phyloP scores from a whole-genome alignment of 1,140 invertebrate species.

The Eumaeus atala region DNA sequence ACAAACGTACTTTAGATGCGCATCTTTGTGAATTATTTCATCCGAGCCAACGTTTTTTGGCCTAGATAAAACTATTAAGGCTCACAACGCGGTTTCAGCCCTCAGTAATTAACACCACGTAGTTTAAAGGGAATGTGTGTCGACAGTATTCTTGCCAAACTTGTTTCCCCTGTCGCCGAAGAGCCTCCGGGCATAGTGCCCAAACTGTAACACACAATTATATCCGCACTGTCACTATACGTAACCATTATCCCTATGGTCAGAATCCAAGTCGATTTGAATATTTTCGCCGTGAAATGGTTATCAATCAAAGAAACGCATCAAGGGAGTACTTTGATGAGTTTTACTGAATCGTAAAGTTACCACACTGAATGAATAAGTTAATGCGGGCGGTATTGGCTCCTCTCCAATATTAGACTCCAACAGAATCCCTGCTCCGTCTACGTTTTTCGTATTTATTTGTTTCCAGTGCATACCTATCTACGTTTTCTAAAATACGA shows the following conservation, averaged over 20 bases:
- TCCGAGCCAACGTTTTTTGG: slow-evolving; percentile 29
- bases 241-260: not conserved
- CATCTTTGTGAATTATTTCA: slow-evolving; percentile 30
- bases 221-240: not conserved
- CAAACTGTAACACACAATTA: slow-evolving; percentile 10
- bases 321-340: slow-evolving; percentile 37
- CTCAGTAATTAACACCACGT: slow-evolving; percentile 44
- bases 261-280: slow-evolving; percentile 1
- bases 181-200: slow-evolving; percentile 33
- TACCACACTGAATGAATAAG: slow-evolving; percentile 33
- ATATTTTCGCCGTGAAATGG: slow-evolving; percentile 1
- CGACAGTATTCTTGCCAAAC: slow-evolving; percentile 26
- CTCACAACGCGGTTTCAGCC: slow-evolving; percentile 26
- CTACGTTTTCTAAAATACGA: not conserved
- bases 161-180: slow-evolving; percentile 25
- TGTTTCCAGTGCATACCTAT: not conserved
- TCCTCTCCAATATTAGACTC: slow-evolving; percentile 32
- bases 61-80: slow-evolving; percentile 35
- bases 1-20: slow-evolving; percentile 23
- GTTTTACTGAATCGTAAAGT: slow-evolving; percentile 49
- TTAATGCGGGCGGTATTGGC: slow-evolving; percentile 38
- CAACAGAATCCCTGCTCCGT: not conserved
- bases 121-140: slow-evolving; percentile 31
- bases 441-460: not conserved
- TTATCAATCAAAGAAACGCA: slow-evolving; percentile 39